Evolutionary conservation across 2,888 invertebrate genomes (phyloP).

Genomic region (Brachycybe producta): DNA sequence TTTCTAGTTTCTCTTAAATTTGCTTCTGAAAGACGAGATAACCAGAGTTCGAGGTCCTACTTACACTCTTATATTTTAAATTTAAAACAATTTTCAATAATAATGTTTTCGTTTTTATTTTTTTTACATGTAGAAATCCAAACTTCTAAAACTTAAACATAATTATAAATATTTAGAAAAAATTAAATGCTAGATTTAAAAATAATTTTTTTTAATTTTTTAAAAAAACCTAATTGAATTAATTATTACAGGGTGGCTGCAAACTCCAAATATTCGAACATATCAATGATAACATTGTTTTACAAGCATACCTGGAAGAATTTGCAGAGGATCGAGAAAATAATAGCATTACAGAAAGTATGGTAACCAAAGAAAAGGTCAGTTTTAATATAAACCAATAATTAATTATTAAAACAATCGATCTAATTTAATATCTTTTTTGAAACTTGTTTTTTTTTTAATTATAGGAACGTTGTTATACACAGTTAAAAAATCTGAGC

Average conservation of each 20-base stretch:
- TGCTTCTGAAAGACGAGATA: too few relatives aligned
- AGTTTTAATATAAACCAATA: neutral
- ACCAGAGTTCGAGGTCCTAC: too few relatives aligned
- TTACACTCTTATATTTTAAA: too few relatives aligned
- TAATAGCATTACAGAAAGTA: constrained; percentile 13
- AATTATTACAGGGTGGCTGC: constrained; percentile 12
- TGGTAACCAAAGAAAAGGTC: constrained; percentile 18
- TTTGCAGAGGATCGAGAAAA: constrained; percentile 13
- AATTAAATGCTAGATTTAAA: neutral
- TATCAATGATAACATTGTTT: constrained; percentile 16
- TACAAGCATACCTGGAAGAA: constrained; percentile 18
- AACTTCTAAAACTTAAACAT: too few relatives aligned
- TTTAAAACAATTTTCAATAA: neutral
- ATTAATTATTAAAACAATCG: neutral
- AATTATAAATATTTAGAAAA: neutral
- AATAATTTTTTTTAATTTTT: constrained; percentile 1
- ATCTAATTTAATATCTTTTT: neutral
- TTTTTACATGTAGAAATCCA: too few relatives aligned
- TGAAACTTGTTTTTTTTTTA: neutral
- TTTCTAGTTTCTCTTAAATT: too few relatives aligned
- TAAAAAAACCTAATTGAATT: neutral
- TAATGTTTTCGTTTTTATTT: neutral
- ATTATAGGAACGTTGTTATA: constrained; percentile 14
- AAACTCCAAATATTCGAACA: constrained; percentile 1
- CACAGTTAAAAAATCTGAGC: constrained; percentile 12